Evolutionary conservation across 2,113 vertebrate genomes (phyloP), one percentile per base, ranked within the genome.

Genomic region (Gnathochromis pfefferi): DNA sequence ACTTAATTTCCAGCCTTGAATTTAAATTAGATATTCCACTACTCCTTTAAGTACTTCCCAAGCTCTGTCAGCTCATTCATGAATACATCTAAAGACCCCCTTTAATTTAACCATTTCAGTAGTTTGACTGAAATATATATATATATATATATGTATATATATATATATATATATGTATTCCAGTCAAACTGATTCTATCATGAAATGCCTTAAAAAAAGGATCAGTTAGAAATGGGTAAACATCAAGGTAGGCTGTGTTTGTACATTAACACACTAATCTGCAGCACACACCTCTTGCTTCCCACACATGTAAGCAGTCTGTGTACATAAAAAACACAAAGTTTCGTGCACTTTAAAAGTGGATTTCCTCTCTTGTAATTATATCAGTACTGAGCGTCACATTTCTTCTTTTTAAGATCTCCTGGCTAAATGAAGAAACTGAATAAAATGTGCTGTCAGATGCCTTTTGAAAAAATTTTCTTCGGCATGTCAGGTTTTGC

Each of bases 211-310:
- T 47, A 31, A 26, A 47, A 42, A 10, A 47, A 31, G 26, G 16
- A 12, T 28, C 9, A 49, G 70, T 28, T 31, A 47, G 9, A 75
- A 47, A 47, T 31, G 7, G 9, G 14, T 12, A 75, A 75, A 19
- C 16, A n/a, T 31, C 42, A 73, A 26, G n/a, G 12, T 9, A 58
- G 14, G 16, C 7, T 57, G 21, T 14, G 47, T 79, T 78, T 84
- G 38, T 82, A 16, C 42, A 73, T 87, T 84, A 80, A 88, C 54
- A 65, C 49, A 63, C 45, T 85, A 82, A 90, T 92, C 81, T 86
- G 53, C 38, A 83, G 42, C 80, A 79, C 49, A 60, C 33, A 49
- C 40, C 7, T 17, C 19, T 23, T 8, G 16, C 58, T 2, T 17
- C 33, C 17, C 68, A 31, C 79, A 85, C n/a, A 80, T 57, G 11